Percentiles rank a stretch among this genome's conserved stretches.
phyloP scores from a whole-genome alignment of 2,113 vertebrate genomes.

The Passer montanus region DNA sequence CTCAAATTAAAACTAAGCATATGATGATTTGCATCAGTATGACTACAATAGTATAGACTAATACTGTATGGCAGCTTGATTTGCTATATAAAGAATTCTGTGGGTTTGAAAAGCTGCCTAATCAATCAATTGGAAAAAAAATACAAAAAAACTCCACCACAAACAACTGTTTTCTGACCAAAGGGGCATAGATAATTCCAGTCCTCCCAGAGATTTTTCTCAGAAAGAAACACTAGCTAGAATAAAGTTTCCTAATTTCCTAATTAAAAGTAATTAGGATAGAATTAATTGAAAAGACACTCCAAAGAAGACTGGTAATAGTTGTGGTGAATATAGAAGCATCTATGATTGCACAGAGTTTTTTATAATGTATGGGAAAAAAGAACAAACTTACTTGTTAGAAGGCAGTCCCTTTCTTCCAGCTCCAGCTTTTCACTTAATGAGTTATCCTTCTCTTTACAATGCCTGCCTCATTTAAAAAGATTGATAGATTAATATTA shows the following conservation, averaged over 20 bases:
- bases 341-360: not conserved
- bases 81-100: not conserved
- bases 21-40: not conserved
- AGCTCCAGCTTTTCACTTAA: not conserved
- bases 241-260: not conserved
- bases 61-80: not conserved
- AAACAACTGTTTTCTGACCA: not conserved
- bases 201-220: not conserved
- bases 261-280: not conserved
- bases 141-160: not conserved
- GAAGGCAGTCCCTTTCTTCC: not conserved
- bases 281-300: not conserved
- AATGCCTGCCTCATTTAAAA: not conserved
- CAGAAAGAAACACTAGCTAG: not conserved
- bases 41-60: not conserved
- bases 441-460: not conserved
- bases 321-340: not conserved
- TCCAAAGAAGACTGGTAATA: not conserved
- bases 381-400: not conserved
- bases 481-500: not conserved
- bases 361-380: not conserved
- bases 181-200: not conserved
- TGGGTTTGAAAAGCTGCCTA: not conserved
- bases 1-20: not conserved
- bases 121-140: not conserved